These are phyloP conservation scores for Brevimyrus niger DNA, from an alignment of 2,113 vertebrate genomes.

Conservation along the genomic window DNA sequence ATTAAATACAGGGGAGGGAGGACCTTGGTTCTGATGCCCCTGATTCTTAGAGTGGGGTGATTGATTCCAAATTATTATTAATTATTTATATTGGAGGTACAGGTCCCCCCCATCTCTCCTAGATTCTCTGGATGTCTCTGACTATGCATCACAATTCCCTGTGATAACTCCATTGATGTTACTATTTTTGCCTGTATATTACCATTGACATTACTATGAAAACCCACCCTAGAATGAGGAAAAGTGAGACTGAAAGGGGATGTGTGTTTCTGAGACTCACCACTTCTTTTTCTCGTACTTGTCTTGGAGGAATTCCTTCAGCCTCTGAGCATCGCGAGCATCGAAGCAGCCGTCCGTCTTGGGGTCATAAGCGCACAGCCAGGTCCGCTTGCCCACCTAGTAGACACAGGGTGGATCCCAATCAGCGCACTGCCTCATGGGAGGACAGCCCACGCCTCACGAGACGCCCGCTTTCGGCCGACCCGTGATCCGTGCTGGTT, in stretches of 20 bases:
- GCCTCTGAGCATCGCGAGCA: slow-evolving; percentile 76
- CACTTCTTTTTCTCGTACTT: slow-evolving; percentile 89
- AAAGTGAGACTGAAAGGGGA: background rate
- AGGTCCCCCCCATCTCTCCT: background rate
- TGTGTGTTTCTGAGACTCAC: slow-evolving; percentile 47
- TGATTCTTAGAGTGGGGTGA: background rate
- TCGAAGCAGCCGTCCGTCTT: slow-evolving; percentile 72
- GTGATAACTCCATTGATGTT: background rate
- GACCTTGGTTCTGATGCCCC: too few relatives aligned
- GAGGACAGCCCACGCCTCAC: too few relatives aligned
- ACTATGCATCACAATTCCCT: background rate
- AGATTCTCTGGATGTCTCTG: background rate
- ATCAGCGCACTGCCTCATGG: background rate
- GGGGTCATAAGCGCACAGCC: slow-evolving; percentile 77
- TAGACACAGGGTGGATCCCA: background rate
- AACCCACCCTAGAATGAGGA: background rate
- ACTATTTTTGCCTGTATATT: background rate
- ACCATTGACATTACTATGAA: background rate
- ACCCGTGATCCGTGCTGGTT: background rate
- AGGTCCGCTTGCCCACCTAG: slow-evolving; percentile 77
- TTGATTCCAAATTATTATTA: background rate
- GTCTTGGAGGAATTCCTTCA: slow-evolving; percentile 87
- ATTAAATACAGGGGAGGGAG: background rate
- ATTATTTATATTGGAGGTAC: background rate
- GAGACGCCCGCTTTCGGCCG: background rate